Evolutionary conservation across 2,113 vertebrate genomes (phyloP).

Genomic region (Rattus rattus): DNA sequence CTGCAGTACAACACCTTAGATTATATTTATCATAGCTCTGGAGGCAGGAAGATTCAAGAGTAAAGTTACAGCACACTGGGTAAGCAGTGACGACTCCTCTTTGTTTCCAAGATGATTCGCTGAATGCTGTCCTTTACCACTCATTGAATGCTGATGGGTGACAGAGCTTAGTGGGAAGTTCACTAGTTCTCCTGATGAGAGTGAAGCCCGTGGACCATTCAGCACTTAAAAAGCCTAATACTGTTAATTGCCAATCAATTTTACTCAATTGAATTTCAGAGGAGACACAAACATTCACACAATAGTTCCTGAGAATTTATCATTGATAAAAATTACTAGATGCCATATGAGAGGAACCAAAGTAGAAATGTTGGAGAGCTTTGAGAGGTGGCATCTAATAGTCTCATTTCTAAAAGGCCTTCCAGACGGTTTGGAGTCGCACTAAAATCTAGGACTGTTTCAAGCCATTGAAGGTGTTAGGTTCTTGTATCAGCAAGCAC

Average conservation of each 20-base stretch:
- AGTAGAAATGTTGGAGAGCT: neutral
- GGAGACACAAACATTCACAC: neutral
- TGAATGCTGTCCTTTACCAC: neutral
- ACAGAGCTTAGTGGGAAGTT: neutral
- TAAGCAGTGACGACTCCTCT: neutral
- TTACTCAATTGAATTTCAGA: neutral
- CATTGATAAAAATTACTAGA: neutral
- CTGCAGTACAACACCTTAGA: neutral
- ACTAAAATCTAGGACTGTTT: neutral
- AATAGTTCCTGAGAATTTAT: neutral
- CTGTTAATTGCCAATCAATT: neutral
- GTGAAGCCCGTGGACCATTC: too few relatives aligned
- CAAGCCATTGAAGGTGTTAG: neutral
- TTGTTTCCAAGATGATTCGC: neutral
- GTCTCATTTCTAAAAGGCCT: neutral
- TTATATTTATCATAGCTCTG: neutral
- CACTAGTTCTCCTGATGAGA: neutral
- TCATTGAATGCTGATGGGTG: too few relatives aligned
- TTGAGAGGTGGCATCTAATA: neutral
- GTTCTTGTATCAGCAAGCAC: neutral
- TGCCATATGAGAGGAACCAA: neutral
- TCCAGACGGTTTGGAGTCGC: neutral
- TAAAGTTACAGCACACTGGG: neutral
- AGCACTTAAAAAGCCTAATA: neutral
- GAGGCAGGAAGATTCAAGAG: neutral